Base-by-base conservation (phyloP, 37 sponge, comb jelly and placozoan genomes). In the Spongilla lacustris region DNA sequence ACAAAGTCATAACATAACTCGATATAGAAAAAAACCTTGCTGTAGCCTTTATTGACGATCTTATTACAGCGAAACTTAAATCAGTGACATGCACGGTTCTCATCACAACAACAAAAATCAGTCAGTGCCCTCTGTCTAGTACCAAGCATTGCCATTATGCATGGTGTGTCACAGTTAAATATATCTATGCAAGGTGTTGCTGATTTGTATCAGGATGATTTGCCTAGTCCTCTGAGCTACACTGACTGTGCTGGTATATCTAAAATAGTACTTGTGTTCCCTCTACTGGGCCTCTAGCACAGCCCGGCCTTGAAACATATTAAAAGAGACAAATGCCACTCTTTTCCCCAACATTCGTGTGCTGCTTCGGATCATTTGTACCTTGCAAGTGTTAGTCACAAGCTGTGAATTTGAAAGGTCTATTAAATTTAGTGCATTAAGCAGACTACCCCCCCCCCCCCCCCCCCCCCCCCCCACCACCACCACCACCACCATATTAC, bases 21-120 rank as follows among this genome's bases (percentile, higher is more conserved):
- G 92, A 91, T 91, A 83, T 29, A 78, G 84, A n/a, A 21, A 41
- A 88, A 19, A n/a, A 74, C 8, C n/a, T 87, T 22, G 48, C 92
- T 32, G 82, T 87, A 23, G 87, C 84, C 17, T 87, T 91, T 41
- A 46, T 91, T 66, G 91, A 90, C 28, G 10, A 79, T 19, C 36
- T 90, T 50, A 27, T 76, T 9, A 8, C 50, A 21, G 72, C n/a
- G n/a, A n/a, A 90, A 30, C 34, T 90, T 11, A 69, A 85, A 10
- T n/a, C n/a, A n/a, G n/a, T n/a, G n/a, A n/a, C n/a, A n/a, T n/a
- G 13, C 28, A 23, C 41, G 91, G 31, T 90, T 90, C 68, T 49
- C 83, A 46, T 36, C 27, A 22, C 50, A 71, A 35, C 67, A 75
- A 38, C 33, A 76, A 14, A 80, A 71, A 36, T 81, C 90, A 12